Conservation (phyloP, 1,140 invertebrate species). For the Lanistes nyassanus region DNA sequence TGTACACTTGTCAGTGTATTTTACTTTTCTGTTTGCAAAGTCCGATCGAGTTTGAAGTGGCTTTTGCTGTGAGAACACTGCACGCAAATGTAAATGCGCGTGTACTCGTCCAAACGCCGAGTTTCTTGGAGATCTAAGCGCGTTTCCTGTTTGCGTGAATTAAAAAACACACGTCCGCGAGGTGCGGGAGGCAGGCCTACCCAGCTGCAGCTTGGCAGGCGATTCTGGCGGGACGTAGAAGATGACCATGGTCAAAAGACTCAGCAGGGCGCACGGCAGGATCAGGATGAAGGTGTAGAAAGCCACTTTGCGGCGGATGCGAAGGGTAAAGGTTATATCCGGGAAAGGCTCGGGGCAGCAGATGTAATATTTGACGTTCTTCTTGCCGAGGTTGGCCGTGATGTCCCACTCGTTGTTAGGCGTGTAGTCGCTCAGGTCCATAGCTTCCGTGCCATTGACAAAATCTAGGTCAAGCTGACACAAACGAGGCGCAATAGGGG, state of each 20-base stretch:
- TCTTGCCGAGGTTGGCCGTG: slow-evolving; percentile 47
- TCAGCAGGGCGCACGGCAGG: slow-evolving; percentile 64
- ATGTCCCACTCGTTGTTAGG: slow-evolving; percentile 66
- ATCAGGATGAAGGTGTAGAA: slow-evolving; percentile 67
- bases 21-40: no score
- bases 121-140: no score
- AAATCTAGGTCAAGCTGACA: slow-evolving; percentile 59
- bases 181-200: no score
- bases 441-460: slow-evolving; percentile 44
- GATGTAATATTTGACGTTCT: slow-evolving; percentile 59
- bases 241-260: slow-evolving; percentile 64
- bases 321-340: slow-evolving; percentile 63
- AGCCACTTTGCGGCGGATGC: slow-evolving; percentile 59
- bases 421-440: slow-evolving; percentile 59
- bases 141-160: no score
- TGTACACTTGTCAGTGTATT: no score
- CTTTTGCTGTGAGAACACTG: no score
- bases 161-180: no score
- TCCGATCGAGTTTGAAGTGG: no score
- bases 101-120: no score
- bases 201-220: slow-evolving; percentile 66
- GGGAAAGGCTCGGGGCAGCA: slow-evolving; percentile 65
- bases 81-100: no score
- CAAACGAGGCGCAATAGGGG: neutral
- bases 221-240: slow-evolving; percentile 68